These are phyloP conservation scores for Erpobdella octoculata DNA, from an alignment of 2,888 invertebrate species.

Conservation along the genomic window DNA sequence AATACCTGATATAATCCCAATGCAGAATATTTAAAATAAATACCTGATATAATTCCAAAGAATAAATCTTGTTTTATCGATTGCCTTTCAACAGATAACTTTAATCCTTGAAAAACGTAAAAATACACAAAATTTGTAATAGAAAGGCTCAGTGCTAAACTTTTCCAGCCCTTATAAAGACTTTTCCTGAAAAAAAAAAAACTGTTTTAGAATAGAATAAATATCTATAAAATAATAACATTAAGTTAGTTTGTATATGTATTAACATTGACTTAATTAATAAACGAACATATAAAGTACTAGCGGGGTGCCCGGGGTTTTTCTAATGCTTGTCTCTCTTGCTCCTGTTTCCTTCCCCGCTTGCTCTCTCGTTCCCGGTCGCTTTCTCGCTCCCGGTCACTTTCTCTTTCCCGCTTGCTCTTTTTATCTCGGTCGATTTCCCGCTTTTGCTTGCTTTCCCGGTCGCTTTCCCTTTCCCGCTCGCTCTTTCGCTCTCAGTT, in stretches of 20 bases:
- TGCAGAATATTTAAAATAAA: no score
- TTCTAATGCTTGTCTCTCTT: no score
- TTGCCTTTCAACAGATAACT: conserved; percentile 13
- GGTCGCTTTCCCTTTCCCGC: no score
- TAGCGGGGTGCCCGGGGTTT: no score
- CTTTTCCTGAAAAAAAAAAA: conserved; percentile 41
- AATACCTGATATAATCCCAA: not conserved
- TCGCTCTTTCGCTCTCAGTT: no score
- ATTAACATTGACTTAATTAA: not conserved
- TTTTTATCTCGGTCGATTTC: no score
- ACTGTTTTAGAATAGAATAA: not conserved
- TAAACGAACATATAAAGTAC: no score
- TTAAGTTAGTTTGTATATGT: not conserved
- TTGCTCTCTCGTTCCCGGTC: no score
- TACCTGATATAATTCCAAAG: conserved; percentile 33
- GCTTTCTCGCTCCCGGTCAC: no score
- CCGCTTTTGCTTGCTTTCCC: no score
- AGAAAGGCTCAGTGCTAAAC: conserved; percentile 74
- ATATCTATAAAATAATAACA: not conserved
- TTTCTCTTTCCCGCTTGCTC: no score
- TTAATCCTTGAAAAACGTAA: conserved; percentile 55
- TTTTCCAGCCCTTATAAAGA: conserved; percentile 70
- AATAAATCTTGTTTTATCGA: conserved; percentile 61
- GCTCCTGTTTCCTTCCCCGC: no score
- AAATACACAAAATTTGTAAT: conserved; percentile 87